phyloP scores from a whole-genome alignment of 2,113 vertebrate species.

The Peucedramus taeniatus region DNA sequence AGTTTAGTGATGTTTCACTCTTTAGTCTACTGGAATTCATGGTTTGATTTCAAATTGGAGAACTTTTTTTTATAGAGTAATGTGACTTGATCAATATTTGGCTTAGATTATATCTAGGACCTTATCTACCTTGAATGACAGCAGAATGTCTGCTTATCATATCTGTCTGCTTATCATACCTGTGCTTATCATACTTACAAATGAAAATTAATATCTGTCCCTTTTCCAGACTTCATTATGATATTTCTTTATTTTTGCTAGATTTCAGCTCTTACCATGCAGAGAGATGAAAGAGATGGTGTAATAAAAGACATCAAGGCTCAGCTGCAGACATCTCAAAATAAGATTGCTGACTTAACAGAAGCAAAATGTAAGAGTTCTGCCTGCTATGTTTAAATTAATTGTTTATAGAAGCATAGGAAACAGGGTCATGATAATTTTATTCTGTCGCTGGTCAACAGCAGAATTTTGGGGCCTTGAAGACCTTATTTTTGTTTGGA shows the following conservation, averaged over 20 bases:
- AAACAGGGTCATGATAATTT: background rate
- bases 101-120: background rate
- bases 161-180: background rate
- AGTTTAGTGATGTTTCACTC: background rate
- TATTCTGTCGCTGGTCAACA: background rate
- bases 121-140: background rate
- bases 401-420: background rate
- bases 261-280: conserved; percentile 73
- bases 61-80: background rate
- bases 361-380: conserved; percentile 80
- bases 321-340: conserved; percentile 68
- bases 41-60: background rate
- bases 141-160: background rate
- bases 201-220: background rate
- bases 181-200: background rate
- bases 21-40: background rate
- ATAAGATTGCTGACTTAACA: conserved; percentile 71
- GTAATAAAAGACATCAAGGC: conserved; percentile 71
- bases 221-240: background rate
- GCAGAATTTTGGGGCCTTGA: background rate
- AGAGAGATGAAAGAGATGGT: conserved; percentile 74
- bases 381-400: background rate
- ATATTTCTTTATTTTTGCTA: conserved; percentile 56
- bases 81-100: background rate
- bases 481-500: background rate